Conservation (phyloP, 1,140 invertebrate genomes). For the Aphelinus atriplicis region DNA sequence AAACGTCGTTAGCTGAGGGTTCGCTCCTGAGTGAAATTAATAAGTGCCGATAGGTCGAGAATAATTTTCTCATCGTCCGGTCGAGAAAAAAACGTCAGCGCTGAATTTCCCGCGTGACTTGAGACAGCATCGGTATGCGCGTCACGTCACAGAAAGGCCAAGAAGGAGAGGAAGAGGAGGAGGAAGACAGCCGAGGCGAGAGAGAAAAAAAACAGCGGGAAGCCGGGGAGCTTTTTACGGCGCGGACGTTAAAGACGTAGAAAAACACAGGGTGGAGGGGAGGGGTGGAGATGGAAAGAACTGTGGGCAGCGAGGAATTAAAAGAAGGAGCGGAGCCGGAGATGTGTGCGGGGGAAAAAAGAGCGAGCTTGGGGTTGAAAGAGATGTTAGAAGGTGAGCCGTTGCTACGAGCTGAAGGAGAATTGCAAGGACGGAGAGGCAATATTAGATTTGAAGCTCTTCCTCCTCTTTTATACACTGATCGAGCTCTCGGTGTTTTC, state of each 20-base stretch:
- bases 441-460: background rate
- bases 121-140: background rate
- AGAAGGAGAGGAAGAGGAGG: background rate
- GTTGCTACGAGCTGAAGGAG: background rate
- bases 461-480: background rate
- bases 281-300: background rate
- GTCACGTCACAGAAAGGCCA: slow-evolving; percentile 18
- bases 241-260: slow-evolving; percentile 22
- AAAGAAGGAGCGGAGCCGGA: background rate
- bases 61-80: background rate
- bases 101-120: background rate
- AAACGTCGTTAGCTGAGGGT: too few relatives aligned
- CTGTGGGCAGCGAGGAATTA: slow-evolving; percentile 12
- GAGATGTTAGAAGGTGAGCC: background rate
- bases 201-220: background rate
- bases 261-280: background rate
- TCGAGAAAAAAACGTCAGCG: background rate
- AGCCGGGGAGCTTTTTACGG: slow-evolving; percentile 16
- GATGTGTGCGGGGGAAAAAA: slow-evolving; percentile 3
- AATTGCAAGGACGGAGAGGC: background rate
- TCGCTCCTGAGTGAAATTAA: too few relatives aligned
- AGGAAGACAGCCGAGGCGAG: too few relatives aligned
- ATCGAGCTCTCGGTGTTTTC: too few relatives aligned
- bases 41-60: too few relatives aligned
- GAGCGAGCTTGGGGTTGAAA: slow-evolving; percentile 5